These are phyloP conservation scores for Ladona fulva DNA, from an alignment of 1,140 invertebrate genomes.

Conservation along the genomic window DNA sequence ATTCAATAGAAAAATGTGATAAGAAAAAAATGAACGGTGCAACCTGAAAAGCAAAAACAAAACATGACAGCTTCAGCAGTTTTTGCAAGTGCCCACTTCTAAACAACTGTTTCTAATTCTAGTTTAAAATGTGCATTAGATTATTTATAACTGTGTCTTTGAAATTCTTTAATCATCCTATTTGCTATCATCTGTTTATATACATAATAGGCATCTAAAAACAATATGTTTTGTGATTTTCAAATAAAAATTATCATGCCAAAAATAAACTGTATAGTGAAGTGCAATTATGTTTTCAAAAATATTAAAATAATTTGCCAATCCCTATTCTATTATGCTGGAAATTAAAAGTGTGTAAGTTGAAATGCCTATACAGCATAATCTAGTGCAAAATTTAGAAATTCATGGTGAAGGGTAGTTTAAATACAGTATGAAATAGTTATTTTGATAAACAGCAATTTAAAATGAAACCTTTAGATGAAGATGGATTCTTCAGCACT, in stretches of 20 bases:
- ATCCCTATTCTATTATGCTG: too few species aligned
- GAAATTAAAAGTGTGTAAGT: too few species aligned
- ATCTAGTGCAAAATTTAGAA: too few species aligned
- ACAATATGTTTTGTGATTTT: neutral
- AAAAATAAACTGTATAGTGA: neutral
- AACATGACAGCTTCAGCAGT: neutral
- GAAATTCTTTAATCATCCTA: neutral
- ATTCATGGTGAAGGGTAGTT: too few species aligned
- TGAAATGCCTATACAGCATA: too few species aligned
- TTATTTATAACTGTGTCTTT: neutral
- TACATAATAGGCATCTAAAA: neutral
- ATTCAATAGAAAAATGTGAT: slow-evolving; percentile 1
- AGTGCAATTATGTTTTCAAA: neutral
- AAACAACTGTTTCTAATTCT: neutral
- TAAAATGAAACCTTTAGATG: too few species aligned
- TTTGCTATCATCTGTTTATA: neutral
- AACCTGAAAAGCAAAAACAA: slow-evolving; percentile 6
- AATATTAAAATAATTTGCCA: too few species aligned
- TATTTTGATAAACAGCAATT: too few species aligned
- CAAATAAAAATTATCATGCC: neutral
- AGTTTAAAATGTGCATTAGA: neutral
- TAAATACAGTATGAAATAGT: too few species aligned
- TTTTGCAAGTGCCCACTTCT: neutral
- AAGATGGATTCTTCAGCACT: too few species aligned
- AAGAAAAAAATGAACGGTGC: neutral